Evolutionary conservation across 2,888 invertebrate genomes (phyloP), one percentile per base, ranked within the genome.

Genomic region (Habrosyne pyritoides): DNA sequence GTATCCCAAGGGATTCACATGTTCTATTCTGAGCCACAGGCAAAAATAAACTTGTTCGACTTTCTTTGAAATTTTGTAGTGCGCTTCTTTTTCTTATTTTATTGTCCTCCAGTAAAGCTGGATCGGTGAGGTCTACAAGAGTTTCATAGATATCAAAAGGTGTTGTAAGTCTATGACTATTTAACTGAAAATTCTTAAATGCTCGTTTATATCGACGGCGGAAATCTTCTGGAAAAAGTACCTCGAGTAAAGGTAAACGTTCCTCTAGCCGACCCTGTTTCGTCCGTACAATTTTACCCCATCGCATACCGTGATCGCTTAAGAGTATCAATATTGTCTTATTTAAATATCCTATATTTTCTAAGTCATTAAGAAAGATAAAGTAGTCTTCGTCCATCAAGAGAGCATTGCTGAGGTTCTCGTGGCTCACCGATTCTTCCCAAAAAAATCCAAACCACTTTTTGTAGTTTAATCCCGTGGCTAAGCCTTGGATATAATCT

Each of bases 231-330:
- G 98, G 98, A 52, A 97, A 86, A 5, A 94, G 81, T 0, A 96
- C 75, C 68, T 95, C 95, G 14, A 97, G 86, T 61, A 97, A 94
- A 0, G 98, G 98, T 54, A 98, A 91, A 48, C 97, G 94, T 80
- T 97, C 98, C 85, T 98, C 98, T 74, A 97, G 93, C 73, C 94
- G 93, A 0, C 97, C 97, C 83, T 97, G 96, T 78, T 95, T 96
- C 0, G 97, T 97, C 55, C 93, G 87, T 2, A 97, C 93, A 64
- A 97, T 96, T 1, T 91, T 89, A 0, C 98, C 98, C 94, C 96
- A 98, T 59, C 98, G 92, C 63, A 97, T 94, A 0, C 98, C 98
- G 75, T 98, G 98, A 79, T 98, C 98, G 79, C 98, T 97, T 90
- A 97, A 93, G 10, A 97, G 81, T 36, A 97, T 84, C 21, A 96